Conservation (phyloP, 1,140 invertebrate genomes). For the Hermetia illucens region DNA sequence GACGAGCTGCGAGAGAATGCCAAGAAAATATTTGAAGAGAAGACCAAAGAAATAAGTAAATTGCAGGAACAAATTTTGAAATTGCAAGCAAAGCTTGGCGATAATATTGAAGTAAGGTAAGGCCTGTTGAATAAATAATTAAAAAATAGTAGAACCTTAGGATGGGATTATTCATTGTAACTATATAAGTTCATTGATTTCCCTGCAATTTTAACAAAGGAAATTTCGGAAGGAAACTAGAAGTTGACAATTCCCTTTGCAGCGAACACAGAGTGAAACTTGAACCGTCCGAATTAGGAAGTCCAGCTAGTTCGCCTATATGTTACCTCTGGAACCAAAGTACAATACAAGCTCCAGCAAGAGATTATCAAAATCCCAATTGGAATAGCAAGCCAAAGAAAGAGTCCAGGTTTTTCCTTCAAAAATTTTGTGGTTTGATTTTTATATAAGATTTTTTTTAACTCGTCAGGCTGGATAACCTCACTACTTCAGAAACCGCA, state of each 20-base stretch:
- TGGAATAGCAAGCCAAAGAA: slow-evolving; percentile 7
- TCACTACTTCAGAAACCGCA: slow-evolving; percentile 25
- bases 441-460: slow-evolving; percentile 2
- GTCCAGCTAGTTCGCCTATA: slow-evolving; percentile 30
- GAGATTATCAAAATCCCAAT: slow-evolving; percentile 19
- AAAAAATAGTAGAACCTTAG: no score
- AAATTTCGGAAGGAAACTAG: no score
- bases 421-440: not conserved
- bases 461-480: slow-evolving; percentile 13
- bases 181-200: no score
- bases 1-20: slow-evolving; percentile 33
- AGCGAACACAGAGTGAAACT: no score
- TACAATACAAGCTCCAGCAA: slow-evolving; percentile 28
- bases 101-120: slow-evolving; percentile 21
- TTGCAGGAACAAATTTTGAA: slow-evolving; percentile 36
- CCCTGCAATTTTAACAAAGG: no score
- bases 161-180: no score
- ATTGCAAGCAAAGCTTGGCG: slow-evolving; percentile 21
- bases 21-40: slow-evolving; percentile 22
- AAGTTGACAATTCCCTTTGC: no score
- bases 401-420: not conserved
- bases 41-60: slow-evolving; percentile 38
- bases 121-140: no score
- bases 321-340: slow-evolving; percentile 34
- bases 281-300: slow-evolving; percentile 8